Evolutionary conservation across 2,888 invertebrate genomes (phyloP).

Genomic region (Macrostomum cliftonense): DNA sequence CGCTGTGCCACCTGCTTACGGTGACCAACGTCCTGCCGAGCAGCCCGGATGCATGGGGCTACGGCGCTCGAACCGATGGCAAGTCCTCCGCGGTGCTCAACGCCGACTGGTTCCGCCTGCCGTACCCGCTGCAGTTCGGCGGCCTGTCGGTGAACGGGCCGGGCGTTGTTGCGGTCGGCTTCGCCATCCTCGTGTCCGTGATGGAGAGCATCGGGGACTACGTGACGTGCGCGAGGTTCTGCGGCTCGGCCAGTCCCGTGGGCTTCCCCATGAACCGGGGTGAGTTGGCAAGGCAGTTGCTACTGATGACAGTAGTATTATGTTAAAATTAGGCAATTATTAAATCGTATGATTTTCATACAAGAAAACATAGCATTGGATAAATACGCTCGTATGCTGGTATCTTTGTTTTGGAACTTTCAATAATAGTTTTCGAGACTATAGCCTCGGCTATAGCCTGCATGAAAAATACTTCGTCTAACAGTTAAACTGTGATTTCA

Average conservation of each 20-base stretch:
- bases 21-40: slow-evolving; percentile 35
- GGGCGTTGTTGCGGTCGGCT: slow-evolving; percentile 24
- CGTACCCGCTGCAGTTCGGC: slow-evolving; percentile 46
- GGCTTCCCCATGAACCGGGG: slow-evolving; percentile 69
- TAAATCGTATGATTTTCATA: no score
- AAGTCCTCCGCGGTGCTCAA: slow-evolving; percentile 18
- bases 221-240: slow-evolving; percentile 57
- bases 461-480: no score
- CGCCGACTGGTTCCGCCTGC: slow-evolving; percentile 32
- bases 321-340: no score
- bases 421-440: no score
- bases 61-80: slow-evolving; percentile 30
- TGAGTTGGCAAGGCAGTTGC: slow-evolving; percentile 20
- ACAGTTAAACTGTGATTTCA: no score
- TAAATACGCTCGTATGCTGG: no score
- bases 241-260: slow-evolving; percentile 59
- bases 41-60: slow-evolving; percentile 27
- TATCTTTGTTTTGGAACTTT: no score
- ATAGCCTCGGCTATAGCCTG: no score
- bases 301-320: no score
- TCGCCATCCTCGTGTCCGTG: slow-evolving; percentile 26
- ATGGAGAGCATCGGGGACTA: slow-evolving; percentile 55
- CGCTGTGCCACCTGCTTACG: slow-evolving; percentile 29
- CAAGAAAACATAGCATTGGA: no score
- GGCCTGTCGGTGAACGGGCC: slow-evolving; percentile 23